Conservation (phyloP, 2,113 vertebrate species). For the Malurus cyaneus region DNA sequence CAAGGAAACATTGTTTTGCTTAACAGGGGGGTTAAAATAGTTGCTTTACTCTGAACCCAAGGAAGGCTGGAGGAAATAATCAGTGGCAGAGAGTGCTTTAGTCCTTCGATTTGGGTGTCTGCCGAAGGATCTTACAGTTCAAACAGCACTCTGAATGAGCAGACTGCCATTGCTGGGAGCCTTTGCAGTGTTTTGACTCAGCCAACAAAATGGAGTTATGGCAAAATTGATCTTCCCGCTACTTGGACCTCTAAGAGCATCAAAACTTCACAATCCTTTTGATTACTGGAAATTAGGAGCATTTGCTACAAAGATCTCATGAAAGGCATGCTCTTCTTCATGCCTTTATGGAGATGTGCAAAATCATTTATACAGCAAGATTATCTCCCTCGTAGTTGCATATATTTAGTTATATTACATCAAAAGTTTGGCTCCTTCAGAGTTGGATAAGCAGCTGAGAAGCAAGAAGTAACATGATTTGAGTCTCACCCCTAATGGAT, state of each 20-base stretch:
- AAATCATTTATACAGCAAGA: slow-evolving; percentile 3
- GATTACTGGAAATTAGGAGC: slow-evolving; percentile 41
- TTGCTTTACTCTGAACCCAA: not conserved
- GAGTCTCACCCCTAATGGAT: slow-evolving; percentile 49
- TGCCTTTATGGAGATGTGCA: not conserved
- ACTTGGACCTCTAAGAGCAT: not conserved
- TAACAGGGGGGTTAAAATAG: not conserved
- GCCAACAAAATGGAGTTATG: not conserved
- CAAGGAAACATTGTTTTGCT: not conserved
- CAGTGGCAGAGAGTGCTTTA: not conserved
- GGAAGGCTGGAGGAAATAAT: not conserved
- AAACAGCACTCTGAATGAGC: not conserved
- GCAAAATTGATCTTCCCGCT: not conserved
- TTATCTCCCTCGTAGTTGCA: slow-evolving; percentile 25
- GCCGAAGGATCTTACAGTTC: not conserved
- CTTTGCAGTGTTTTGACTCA: not conserved
- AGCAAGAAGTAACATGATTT: slow-evolving; percentile 26
- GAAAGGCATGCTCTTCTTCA: slow-evolving; percentile 23
- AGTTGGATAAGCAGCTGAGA: slow-evolving; percentile 25
- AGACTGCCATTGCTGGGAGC: not conserved
- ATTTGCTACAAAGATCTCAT: slow-evolving; percentile 26
- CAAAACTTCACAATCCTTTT: slow-evolving; percentile 26
- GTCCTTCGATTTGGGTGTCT: not conserved
- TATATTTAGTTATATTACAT: slow-evolving; percentile 20
- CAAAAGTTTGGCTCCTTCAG: slow-evolving; percentile 43